A percentile compares a stretch with the other conserved stretches of the same genome.
Evolutionary conservation across 2,888 invertebrate genomes (phyloP).

Genomic region (Drosophila emarginata): DNA sequence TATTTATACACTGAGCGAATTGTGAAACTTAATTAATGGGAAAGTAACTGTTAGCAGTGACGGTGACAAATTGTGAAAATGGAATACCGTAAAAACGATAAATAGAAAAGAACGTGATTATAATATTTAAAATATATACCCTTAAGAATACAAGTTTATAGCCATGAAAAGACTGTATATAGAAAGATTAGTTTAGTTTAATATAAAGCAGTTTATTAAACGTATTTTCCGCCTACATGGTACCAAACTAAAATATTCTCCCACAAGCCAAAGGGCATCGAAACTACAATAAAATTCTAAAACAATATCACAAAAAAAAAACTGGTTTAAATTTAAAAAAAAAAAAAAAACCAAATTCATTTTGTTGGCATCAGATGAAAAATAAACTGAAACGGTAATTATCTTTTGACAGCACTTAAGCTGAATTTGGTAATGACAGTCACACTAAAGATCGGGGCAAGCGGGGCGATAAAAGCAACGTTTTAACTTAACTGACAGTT

Average conservation of each 20-base stretch:
- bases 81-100: background rate
- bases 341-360: background rate
- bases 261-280: background rate
- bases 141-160: background rate
- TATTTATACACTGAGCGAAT: too few relatives aligned
- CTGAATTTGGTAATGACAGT: slow-evolving; percentile 69
- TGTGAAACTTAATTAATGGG: too few relatives aligned
- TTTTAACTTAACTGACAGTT: slow-evolving; percentile 69
- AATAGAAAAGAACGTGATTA: background rate
- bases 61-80: too few relatives aligned
- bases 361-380: slow-evolving; percentile 17
- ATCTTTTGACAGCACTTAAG: slow-evolving; percentile 76
- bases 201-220: background rate
- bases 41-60: too few relatives aligned
- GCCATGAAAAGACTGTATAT: background rate
- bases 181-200: background rate
- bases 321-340: slow-evolving; percentile 9
- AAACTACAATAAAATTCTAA: background rate
- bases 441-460: slow-evolving; percentile 58
- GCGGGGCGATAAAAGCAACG: slow-evolving; percentile 57
- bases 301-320: background rate
- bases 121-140: background rate
- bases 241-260: background rate
- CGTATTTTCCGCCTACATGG: background rate
- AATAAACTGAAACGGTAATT: slow-evolving; percentile 65